phyloP scores from a whole-genome alignment of 1,140 invertebrate species.

The Calephelis virginiensis region DNA sequence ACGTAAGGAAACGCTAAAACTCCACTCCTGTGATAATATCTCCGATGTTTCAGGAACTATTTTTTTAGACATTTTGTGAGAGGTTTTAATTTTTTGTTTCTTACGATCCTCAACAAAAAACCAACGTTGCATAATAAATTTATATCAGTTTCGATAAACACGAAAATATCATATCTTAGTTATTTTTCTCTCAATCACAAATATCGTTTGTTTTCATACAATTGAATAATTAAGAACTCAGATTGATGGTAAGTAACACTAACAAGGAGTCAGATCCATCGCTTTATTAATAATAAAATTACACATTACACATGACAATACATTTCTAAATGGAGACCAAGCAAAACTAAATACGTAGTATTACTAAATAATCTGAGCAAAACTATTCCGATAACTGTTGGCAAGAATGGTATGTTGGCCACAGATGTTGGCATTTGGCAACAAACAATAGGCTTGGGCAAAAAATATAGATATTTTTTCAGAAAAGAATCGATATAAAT shows the following conservation, averaged over 20 bases:
- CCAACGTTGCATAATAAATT: slow-evolving; percentile 76
- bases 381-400: too few relatives aligned
- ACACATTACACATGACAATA: not conserved
- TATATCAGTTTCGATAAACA: slow-evolving; percentile 13
- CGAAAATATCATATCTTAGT: not conserved
- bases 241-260: not conserved
- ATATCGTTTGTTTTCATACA: not conserved
- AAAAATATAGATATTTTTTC: too few relatives aligned
- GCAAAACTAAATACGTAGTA: too few relatives aligned
- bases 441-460: too few relatives aligned
- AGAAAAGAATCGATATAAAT: too few relatives aligned
- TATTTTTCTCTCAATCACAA: not conserved
- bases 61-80: slow-evolving; percentile 53
- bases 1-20: slow-evolving; percentile 65
- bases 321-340: not conserved
- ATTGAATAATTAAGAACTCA: not conserved
- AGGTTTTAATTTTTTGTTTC: slow-evolving; percentile 47
- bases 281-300: not conserved
- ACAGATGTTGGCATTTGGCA: too few relatives aligned
- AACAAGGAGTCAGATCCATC: not conserved
- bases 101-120: slow-evolving; percentile 76
- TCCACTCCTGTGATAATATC: slow-evolving; percentile 63
- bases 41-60: slow-evolving; percentile 34
- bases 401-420: too few relatives aligned
- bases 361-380: too few relatives aligned